These are phyloP conservation scores for Corynorhinus townsendii DNA, from an alignment of 2,113 vertebrate species.

Conservation along the genomic window DNA sequence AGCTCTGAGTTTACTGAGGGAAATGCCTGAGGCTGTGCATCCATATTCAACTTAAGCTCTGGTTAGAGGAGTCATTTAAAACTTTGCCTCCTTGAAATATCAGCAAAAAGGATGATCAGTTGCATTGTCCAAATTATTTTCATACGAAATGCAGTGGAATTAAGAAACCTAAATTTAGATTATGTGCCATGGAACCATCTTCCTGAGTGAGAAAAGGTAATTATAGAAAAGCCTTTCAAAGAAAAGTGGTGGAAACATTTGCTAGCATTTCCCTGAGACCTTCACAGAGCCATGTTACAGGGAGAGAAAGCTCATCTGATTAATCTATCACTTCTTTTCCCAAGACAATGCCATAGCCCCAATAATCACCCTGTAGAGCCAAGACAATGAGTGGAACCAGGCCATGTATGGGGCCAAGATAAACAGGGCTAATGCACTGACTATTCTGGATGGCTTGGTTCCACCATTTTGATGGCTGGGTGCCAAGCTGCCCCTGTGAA, in stretches of 20 bases:
- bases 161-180: slow-evolving; percentile 64
- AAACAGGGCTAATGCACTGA: neutral
- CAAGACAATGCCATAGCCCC: neutral
- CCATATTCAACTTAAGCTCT: neutral
- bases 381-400: slow-evolving; percentile 35
- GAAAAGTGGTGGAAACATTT: slow-evolving; percentile 35
- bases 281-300: neutral
- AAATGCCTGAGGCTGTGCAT: neutral
- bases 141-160: slow-evolving; percentile 28
- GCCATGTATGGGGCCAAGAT: neutral
- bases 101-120: neutral
- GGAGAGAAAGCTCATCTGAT: slow-evolving; percentile 2
- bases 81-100: neutral
- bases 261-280: neutral
- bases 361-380: neutral
- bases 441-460: neutral
- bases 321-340: slow-evolving; percentile 18
- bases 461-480: too few species aligned
- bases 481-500: neutral
- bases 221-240: slow-evolving; percentile 45
- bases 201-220: slow-evolving; percentile 52
- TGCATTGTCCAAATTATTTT: slow-evolving; percentile 35
- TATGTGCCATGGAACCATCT: slow-evolving; percentile 9
- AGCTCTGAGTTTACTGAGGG: neutral
- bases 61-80: neutral